Evolutionary conservation across 2,797 vertebrate species (phyloP).

Genomic region (Eptatretus atami): DNA sequence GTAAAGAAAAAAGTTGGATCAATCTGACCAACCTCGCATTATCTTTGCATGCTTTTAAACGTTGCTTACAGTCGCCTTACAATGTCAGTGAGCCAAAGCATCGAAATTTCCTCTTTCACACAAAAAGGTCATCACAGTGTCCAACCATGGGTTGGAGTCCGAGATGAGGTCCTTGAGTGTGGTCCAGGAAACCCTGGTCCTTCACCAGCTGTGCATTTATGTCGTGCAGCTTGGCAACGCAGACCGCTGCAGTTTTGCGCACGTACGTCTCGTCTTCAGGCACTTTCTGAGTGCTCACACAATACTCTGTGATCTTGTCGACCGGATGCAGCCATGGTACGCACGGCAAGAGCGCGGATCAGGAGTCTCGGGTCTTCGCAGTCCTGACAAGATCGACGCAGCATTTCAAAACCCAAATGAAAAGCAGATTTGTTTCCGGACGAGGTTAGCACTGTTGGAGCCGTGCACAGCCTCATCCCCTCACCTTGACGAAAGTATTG

Average conservation of each 20-base stretch:
- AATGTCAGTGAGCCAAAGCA: no score
- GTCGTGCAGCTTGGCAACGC: slow-evolving; percentile 87
- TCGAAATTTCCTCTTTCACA: no score
- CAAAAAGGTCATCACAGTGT: background rate
- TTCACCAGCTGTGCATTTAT: slow-evolving; percentile 99
- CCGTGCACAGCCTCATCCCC: background rate
- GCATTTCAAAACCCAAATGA: no score
- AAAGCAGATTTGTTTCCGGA: no score
- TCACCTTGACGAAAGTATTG: slow-evolving; percentile 95
- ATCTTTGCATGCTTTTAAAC: no score
- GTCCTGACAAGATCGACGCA: slow-evolving; percentile 23
- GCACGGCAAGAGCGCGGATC: slow-evolving; percentile 69
- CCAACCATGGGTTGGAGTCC: slow-evolving; percentile 82
- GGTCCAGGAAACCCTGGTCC: slow-evolving; percentile 88
- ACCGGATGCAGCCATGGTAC: slow-evolving; percentile 91
- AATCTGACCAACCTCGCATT: no score
- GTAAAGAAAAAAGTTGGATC: no score
- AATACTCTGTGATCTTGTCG: slow-evolving; percentile 95
- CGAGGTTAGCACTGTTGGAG: no score
- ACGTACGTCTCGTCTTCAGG: slow-evolving; percentile 91
- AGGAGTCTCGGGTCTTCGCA: slow-evolving; percentile 96
- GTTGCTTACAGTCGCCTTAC: no score
- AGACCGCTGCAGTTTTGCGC: slow-evolving; percentile 78
- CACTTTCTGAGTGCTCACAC: slow-evolving; percentile 83
- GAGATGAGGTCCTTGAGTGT: slow-evolving; percentile 78